Conservation (phyloP, 2,888 invertebrate species). For the Dryocosmus kuriphilus region DNA sequence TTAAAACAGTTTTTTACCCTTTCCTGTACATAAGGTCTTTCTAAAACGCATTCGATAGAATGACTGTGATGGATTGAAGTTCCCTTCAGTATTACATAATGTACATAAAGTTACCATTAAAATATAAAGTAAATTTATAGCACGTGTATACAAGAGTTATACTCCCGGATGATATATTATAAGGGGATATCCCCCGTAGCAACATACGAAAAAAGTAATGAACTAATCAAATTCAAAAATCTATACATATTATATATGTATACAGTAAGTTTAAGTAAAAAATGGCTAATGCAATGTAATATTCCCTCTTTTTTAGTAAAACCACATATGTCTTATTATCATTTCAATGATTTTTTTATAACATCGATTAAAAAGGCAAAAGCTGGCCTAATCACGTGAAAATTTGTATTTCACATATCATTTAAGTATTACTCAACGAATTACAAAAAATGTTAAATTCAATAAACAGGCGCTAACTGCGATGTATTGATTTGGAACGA, state of each 20-base stretch:
- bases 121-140: slow-evolving; percentile 18
- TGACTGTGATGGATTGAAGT: background rate
- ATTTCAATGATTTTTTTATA: slow-evolving; percentile 2
- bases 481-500: background rate
- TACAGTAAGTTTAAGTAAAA: background rate
- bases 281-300: background rate
- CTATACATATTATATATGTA: slow-evolving; percentile 28
- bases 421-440: slow-evolving; percentile 19
- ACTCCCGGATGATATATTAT: background rate
- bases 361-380: slow-evolving; percentile 19
- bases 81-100: slow-evolving; percentile 29
- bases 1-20: background rate
- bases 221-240: background rate
- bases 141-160: background rate
- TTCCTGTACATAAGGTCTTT: background rate
- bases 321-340: background rate
- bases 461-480: background rate
- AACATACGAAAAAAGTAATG: background rate
- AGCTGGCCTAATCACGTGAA: slow-evolving; percentile 10
- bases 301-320: background rate
- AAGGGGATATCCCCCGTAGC: background rate
- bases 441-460: slow-evolving; percentile 4
- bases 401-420: background rate
- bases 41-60: background rate
- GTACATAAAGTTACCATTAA: slow-evolving; percentile 21